Evolutionary conservation across 2,113 vertebrate genomes (phyloP).

Genomic region (Mirza zaza): DNA sequence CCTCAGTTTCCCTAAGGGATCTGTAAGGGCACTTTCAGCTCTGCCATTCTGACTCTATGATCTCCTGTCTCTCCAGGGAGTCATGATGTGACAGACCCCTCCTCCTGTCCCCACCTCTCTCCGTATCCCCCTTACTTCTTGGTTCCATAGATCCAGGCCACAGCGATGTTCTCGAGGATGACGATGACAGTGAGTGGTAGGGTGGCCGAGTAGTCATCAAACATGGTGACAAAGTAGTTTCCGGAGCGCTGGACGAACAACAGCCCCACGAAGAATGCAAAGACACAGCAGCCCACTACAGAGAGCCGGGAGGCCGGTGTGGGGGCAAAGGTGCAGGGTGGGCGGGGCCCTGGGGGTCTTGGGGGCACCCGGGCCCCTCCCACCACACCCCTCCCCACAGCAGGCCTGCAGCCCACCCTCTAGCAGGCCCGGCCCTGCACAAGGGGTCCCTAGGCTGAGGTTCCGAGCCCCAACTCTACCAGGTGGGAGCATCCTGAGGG

Average conservation of each 20-base stretch:
- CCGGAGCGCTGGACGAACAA: slow-evolving; percentile 98
- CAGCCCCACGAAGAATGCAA: slow-evolving; percentile 94
- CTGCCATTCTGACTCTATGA: background rate
- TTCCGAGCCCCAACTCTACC: background rate
- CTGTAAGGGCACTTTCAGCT: background rate
- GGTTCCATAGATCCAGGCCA: slow-evolving; percentile 98
- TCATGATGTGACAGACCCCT: background rate
- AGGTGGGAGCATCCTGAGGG: background rate
- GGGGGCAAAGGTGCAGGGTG: slow-evolving; percentile 61
- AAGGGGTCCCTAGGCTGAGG: background rate
- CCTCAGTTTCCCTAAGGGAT: background rate
- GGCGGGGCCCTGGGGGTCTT: background rate
- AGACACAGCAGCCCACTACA: slow-evolving; percentile 94
- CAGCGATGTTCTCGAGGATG: slow-evolving; percentile 97
- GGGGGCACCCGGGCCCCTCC: slow-evolving; percentile 2
- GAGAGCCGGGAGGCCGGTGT: slow-evolving; percentile 68
- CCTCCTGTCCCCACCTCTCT: background rate
- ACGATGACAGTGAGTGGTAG: slow-evolving; percentile 97
- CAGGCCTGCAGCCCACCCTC: background rate
- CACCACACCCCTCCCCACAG: background rate
- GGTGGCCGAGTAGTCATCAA: slow-evolving; percentile 98
- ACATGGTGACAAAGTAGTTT: slow-evolving; percentile 99
- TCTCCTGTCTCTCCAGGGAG: background rate
- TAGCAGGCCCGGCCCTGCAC: background rate
- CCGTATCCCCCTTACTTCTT: slow-evolving; percentile 89